Evolutionary conservation across 1,140 invertebrate genomes (phyloP).

Genomic region (Neelides sp.): DNA sequence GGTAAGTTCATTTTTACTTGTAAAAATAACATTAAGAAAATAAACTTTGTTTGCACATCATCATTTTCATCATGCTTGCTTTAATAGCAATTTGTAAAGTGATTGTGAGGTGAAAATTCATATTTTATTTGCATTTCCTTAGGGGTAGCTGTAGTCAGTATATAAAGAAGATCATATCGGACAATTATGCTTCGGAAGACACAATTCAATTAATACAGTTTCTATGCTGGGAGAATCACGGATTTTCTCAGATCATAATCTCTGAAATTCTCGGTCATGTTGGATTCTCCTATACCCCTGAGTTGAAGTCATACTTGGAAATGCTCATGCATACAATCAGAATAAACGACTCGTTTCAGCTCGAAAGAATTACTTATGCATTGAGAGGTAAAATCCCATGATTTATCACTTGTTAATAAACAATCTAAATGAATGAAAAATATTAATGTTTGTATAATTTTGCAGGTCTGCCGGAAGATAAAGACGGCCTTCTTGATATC

Average conservation of each 20-base stretch:
- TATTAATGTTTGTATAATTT: slow-evolving; percentile 14
- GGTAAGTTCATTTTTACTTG: neutral
- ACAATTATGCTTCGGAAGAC: slow-evolving; percentile 80
- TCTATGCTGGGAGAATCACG: slow-evolving; percentile 91
- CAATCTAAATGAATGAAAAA: slow-evolving; percentile 5
- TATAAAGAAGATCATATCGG: slow-evolving; percentile 90
- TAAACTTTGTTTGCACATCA: neutral
- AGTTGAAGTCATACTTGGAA: slow-evolving; percentile 81
- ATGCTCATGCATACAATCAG: slow-evolving; percentile 71
- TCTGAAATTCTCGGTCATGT: slow-evolving; percentile 87
- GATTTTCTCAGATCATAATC: slow-evolving; percentile 74
- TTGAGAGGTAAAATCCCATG: slow-evolving; percentile 52
- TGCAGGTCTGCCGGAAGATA: slow-evolving; percentile 69
- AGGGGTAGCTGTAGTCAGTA: slow-evolving; percentile 41
- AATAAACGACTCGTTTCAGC: slow-evolving; percentile 92
- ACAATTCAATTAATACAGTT: slow-evolving; percentile 77
- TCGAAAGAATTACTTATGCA: slow-evolving; percentile 79
- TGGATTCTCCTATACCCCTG: slow-evolving; percentile 87
- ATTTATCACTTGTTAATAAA: slow-evolving; percentile 3
- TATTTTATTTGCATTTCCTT: slow-evolving; percentile 38
- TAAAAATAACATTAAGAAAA: no score
- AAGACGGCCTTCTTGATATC: slow-evolving; percentile 85
- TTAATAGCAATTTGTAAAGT: slow-evolving; percentile 1
- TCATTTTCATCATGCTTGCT: no score
- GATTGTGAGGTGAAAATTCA: neutral